Evolutionary conservation across 2,888 invertebrate species (phyloP).

Genomic region (Orthosia incerta): DNA sequence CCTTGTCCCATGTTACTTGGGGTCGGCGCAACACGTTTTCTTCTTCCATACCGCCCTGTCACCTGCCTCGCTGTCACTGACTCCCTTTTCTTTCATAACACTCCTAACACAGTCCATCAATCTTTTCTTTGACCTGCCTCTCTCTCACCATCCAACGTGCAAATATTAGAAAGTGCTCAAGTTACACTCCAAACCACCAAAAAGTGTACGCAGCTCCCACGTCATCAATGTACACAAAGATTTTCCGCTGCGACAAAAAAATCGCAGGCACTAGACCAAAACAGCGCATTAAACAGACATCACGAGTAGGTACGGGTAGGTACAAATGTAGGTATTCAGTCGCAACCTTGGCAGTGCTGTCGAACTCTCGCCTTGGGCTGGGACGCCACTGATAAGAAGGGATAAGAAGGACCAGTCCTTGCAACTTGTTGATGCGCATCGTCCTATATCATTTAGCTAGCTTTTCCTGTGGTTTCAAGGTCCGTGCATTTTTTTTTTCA

Average conservation of each 20-base stretch:
- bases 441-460: no score
- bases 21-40: no score
- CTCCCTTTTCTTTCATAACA: no score
- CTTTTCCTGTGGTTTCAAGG: no score
- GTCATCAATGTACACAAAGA: conserved; percentile 26
- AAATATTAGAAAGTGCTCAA: not conserved
- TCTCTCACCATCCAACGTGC: no score
- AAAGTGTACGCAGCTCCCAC: not conserved
- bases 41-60: no score
- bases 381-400: not conserved
- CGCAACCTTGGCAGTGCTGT: conserved; percentile 65
- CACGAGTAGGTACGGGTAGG: conserved; percentile 49
- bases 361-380: conserved; percentile 65
- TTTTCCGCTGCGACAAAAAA: conserved; percentile 42
- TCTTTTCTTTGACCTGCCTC: not conserved
- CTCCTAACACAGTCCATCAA: no score
- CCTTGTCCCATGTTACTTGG: no score
- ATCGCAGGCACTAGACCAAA: conserved; percentile 62
- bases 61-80: no score
- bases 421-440: no score
- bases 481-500: no score
- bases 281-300: conserved; percentile 51
- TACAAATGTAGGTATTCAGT: conserved; percentile 52
- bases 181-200: not conserved
- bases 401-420: conserved; percentile 30